A percentile compares a stretch with the other conserved stretches of the same genome.
phyloP scores from a whole-genome alignment of 2,113 vertebrate species.

The Semicossyphus pulcher region DNA sequence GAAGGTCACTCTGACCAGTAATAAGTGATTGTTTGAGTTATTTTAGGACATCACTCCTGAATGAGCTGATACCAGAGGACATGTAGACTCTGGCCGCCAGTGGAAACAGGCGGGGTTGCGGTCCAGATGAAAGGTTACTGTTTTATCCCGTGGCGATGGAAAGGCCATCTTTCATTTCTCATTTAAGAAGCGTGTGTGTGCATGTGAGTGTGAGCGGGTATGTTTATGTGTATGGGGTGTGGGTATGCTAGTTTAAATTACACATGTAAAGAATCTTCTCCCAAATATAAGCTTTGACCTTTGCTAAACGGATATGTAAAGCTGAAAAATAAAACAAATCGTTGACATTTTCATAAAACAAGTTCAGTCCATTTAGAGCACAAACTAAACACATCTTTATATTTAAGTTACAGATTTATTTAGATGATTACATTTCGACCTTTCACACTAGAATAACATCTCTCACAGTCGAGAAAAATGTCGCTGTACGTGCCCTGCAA shows the following conservation, averaged over 20 bases:
- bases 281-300: neutral
- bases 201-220: neutral
- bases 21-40: constrained; percentile 62
- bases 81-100: constrained; percentile 41
- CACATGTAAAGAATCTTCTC: no score
- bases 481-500: no score
- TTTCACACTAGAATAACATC: no score
- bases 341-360: no score
- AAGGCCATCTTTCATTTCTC: constrained; percentile 71
- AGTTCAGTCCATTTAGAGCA: no score
- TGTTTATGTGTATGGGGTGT: neutral
- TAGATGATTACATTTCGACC: no score
- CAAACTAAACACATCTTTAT: no score
- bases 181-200: constrained; percentile 50
- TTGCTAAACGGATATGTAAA: no score
- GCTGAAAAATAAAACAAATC: no score
- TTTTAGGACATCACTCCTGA: constrained; percentile 57
- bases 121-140: constrained; percentile 68
- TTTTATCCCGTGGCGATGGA: constrained; percentile 60
- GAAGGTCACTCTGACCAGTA: constrained; percentile 66
- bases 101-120: constrained; percentile 50
- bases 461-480: no score
- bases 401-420: no score
- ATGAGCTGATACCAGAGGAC: constrained; percentile 59
- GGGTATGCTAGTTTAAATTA: neutral